These are phyloP conservation scores for Phorcus lineatus DNA, from an alignment of 2,888 invertebrate species.

Conservation along the genomic window DNA sequence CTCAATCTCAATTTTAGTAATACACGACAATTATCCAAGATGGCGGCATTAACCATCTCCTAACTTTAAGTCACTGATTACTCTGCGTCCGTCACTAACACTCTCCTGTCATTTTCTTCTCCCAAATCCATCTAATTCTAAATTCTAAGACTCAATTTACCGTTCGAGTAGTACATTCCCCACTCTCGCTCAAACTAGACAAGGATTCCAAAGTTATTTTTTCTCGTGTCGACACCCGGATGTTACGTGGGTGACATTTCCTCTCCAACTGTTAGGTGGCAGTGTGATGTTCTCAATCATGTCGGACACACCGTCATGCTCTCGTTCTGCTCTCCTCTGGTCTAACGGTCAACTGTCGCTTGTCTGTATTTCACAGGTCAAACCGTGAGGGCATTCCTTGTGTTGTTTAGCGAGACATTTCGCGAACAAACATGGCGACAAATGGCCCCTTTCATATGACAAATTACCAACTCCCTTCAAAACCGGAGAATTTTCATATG, in stretches of 20 bases:
- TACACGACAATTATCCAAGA: too few relatives aligned
- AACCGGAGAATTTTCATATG: slow-evolving; percentile 4
- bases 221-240: slow-evolving; percentile 9
- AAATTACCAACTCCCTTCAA: neutral
- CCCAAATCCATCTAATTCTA: neutral
- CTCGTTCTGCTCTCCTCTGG: neutral
- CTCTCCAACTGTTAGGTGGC: neutral
- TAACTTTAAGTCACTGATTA: neutral
- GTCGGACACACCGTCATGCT: neutral
- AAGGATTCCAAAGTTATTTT: slow-evolving; percentile 10
- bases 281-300: neutral
- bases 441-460: slow-evolving; percentile 1
- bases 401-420: neutral
- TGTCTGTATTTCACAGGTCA: too few relatives aligned
- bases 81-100: neutral
- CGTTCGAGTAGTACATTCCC: neutral
- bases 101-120: neutral
- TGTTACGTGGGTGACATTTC: neutral
- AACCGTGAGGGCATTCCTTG: too few relatives aligned
- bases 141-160: neutral
- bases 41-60: too few relatives aligned
- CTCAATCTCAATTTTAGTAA: too few relatives aligned
- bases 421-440: neutral
- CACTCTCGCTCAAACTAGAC: neutral
- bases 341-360: neutral